Percentiles rank a stretch among this genome's conserved stretches.
phyloP scores from a whole-genome alignment of 2,888 invertebrate genomes.

The Aphrophora alni region DNA sequence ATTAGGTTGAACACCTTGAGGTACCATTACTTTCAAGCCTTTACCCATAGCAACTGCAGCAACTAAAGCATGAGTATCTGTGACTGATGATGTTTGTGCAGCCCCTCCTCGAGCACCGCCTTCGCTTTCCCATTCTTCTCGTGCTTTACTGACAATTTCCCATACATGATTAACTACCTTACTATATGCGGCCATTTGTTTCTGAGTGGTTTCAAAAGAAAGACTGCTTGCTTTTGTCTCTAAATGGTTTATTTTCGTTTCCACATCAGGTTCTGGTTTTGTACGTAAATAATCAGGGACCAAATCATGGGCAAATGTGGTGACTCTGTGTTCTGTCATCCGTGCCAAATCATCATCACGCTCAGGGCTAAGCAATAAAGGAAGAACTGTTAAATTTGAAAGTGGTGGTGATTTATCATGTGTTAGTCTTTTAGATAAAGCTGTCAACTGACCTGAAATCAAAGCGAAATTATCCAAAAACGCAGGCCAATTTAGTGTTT shows the following conservation, averaged over 20 bases:
- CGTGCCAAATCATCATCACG: conserved; percentile 85
- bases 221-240: conserved; percentile 72
- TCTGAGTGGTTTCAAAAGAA: conserved; percentile 29
- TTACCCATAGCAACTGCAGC: conserved; percentile 92
- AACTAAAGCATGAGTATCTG: conserved; percentile 88
- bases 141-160: conserved; percentile 88
- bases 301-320: conserved; percentile 92
- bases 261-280: conserved; percentile 93
- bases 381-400: conserved; percentile 84
- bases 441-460: conserved; percentile 89
- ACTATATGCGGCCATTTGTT: conserved; percentile 87
- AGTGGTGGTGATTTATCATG: conserved; percentile 88
- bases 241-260: conserved; percentile 83
- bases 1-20: conserved; percentile 54
- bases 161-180: conserved; percentile 91
- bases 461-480: conserved; percentile 94
- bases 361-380: conserved; percentile 86
- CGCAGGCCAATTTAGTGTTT: conserved; percentile 90
- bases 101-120: conserved; percentile 73
- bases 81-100: conserved; percentile 78
- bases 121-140: conserved; percentile 96
- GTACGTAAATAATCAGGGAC: conserved; percentile 94
- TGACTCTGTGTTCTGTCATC: conserved; percentile 87
- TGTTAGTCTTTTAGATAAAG: conserved; percentile 85
- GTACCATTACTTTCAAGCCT: conserved; percentile 58